Base-by-base conservation (phyloP, 92 coral and sea anemone genomes). In the Porites lobata region DNA sequence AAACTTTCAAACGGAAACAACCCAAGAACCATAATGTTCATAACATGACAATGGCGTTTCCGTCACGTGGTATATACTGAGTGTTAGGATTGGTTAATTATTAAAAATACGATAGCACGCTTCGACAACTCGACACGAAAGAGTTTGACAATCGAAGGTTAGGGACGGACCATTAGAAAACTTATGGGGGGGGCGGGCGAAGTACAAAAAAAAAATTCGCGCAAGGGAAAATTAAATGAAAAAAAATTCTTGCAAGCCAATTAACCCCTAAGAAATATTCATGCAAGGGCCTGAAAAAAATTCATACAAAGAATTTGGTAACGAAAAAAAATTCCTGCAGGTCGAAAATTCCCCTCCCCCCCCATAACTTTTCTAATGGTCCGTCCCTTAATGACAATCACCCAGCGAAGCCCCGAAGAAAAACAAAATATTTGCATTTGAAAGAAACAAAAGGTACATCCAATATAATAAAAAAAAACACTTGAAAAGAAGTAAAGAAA, bases 1-100 rank as follows among this genome's bases (percentile, higher is more conserved):
- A 83, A 59, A 83, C 86, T 82, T 73, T 43, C 79, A 62, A 83
- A 83, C 87, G 80, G 80, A 83, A 83, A 70, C 85, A 24, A 73
- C 24, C 19, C 61, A 38, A 32, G 52, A 1, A 61, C 72, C 24
- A 51, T 64, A 50, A 20, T 70, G 79, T 72, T 53, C 65, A 12
- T 62, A 64, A 73, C 75, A 72, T 63, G 22, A 73, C 80, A 50
- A 84, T 56, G 3, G 64, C 43, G 9, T 15, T 6, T 14, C 15
- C 69, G 65, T 84, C 87, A 84, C 87, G 87, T 84, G 87, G 38
- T 58, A 47, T 59, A 13, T 64, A 18, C 53, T 15, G 81, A 84
- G 81, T 76, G 62, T 74, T 76, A 64, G 87, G 87, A 84, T 84
- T 84, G 87, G 87, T 74, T 74, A 73, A 73, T 61, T 11, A 64